Evolutionary conservation across 2,113 vertebrate species (phyloP).

Genomic region (Bujurquina vittata): DNA sequence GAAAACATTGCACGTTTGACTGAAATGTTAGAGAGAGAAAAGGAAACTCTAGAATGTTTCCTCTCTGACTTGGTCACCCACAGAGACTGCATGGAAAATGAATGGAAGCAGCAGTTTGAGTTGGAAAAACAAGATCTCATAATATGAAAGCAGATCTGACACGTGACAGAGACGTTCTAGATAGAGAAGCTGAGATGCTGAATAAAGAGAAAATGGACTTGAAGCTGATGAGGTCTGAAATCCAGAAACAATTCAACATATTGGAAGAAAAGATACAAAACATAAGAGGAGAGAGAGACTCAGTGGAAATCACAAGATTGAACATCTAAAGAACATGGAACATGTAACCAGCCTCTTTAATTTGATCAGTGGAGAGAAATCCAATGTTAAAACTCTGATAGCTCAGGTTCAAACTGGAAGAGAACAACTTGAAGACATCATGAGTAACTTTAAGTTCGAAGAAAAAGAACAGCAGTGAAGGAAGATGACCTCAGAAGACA

Average conservation of each 20-base stretch:
- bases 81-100: background rate
- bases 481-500: too few relatives aligned
- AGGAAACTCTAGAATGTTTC: background rate
- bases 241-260: background rate
- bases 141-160: background rate
- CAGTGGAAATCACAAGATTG: background rate
- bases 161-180: background rate
- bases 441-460: too few relatives aligned
- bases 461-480: too few relatives aligned
- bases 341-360: background rate
- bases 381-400: background rate
- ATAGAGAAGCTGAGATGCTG: background rate
- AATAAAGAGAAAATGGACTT: slow-evolving; percentile 7
- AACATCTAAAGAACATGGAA: background rate
- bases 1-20: background rate
- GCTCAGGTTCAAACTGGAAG: too few relatives aligned
- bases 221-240: background rate
- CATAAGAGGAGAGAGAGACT: background rate
- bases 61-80: background rate
- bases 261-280: background rate
- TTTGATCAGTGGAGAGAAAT: background rate
- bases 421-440: too few relatives aligned
- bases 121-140: background rate
- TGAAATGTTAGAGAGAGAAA: background rate
- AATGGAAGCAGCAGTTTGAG: background rate